Conservation (phyloP, 1,140 invertebrate species). For the Drosophila sturtevanti region DNA sequence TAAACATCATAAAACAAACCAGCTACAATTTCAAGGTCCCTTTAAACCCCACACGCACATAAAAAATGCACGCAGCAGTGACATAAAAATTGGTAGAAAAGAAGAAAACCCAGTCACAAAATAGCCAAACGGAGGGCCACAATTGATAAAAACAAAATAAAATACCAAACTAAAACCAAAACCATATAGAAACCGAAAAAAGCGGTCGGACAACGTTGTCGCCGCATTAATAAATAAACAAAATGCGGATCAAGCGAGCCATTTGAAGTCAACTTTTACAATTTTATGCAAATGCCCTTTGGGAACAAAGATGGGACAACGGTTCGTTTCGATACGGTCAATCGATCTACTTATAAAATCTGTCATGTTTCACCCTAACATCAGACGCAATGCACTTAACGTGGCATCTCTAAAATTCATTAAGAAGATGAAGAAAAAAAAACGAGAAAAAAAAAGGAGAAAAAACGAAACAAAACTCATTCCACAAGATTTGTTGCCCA, state of each 20-base stretch:
- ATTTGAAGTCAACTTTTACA: slow-evolving; percentile 32
- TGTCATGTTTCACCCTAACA: slow-evolving; percentile 26
- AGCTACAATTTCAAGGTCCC: slow-evolving; percentile 78
- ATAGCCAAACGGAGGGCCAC: slow-evolving; percentile 13
- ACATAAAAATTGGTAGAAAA: slow-evolving; percentile 62
- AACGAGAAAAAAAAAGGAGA: not conserved
- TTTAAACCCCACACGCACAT: slow-evolving; percentile 68
- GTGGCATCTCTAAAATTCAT: not conserved
- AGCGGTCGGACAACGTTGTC: slow-evolving; percentile 59
- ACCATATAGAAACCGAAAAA: not conserved
- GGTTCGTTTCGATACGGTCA: slow-evolving; percentile 32
- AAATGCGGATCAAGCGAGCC: slow-evolving; percentile 43
- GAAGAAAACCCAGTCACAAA: slow-evolving; percentile 18
- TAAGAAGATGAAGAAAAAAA: not conserved
- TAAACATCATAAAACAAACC: slow-evolving; percentile 79
- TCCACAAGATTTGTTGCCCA: not conserved
- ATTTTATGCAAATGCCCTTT: slow-evolving; percentile 66
- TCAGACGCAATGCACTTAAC: not conserved
- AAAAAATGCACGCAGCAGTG: slow-evolving; percentile 72
- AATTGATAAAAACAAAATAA: slow-evolving; percentile 42
- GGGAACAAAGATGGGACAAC: slow-evolving; percentile 6
- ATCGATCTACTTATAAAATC: slow-evolving; percentile 67
- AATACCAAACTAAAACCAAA: not conserved
- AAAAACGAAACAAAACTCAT: not conserved
- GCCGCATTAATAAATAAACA: slow-evolving; percentile 74